Evolutionary conservation across 2,888 invertebrate genomes (phyloP).

Genomic region (Galeopsomyia nigrocyanea): DNA sequence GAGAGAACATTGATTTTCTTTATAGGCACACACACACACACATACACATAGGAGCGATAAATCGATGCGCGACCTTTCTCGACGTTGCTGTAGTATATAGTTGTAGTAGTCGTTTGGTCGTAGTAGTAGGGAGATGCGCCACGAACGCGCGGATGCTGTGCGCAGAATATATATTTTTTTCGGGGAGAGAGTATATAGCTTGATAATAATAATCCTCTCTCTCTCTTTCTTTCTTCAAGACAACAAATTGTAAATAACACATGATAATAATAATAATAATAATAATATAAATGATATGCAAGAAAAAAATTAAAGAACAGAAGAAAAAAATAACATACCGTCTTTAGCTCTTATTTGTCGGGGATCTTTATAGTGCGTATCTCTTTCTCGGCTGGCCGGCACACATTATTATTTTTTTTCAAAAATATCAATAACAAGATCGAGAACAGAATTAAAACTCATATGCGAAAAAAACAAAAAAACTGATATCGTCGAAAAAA

Average conservation of each 20-base stretch:
- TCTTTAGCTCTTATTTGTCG: conserved; percentile 52
- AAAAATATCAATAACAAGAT: no score
- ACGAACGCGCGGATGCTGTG: no score
- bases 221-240: background rate
- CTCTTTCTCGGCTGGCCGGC: no score
- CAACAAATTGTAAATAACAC: conserved; percentile 1
- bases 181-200: no score
- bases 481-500: no score
- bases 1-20: conserved; percentile 36
- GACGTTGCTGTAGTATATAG: conserved; percentile 6
- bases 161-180: no score
- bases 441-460: no score
- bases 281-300: conserved; percentile 47
- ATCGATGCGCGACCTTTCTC: conserved; percentile 30
- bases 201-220: background rate
- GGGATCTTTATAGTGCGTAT: no score
- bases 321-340: conserved; percentile 68
- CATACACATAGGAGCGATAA: no score
- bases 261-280: conserved; percentile 50
- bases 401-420: background rate
- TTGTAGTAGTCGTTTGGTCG: background rate
- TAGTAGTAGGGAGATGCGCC: no score
- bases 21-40: conserved; percentile 22
- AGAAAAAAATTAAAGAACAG: conserved; percentile 58
- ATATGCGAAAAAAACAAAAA: no score